phyloP scores from a whole-genome alignment of 23 tunicate species.

The Phallusia fumigata region DNA sequence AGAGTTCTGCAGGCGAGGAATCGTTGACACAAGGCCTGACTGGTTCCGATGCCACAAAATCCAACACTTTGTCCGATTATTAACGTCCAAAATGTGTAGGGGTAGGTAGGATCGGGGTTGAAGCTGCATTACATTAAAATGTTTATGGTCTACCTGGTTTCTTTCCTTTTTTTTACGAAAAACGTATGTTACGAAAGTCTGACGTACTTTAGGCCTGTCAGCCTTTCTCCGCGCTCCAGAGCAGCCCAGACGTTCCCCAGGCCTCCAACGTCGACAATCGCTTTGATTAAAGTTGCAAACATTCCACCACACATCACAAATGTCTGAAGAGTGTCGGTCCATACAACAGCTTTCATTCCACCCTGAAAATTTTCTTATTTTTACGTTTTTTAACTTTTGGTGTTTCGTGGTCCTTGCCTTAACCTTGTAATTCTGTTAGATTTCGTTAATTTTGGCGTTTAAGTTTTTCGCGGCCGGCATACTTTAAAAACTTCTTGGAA shows the following conservation, averaged over 20 bases:
- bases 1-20: background rate
- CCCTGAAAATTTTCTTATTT: conserved; percentile 20
- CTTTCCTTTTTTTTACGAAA: background rate
- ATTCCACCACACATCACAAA: conserved; percentile 32
- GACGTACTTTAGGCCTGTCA: conserved; percentile 15
- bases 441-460: too few species aligned
- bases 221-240: conserved; percentile 22
- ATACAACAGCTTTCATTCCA: conserved; percentile 51
- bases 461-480: too few species aligned
- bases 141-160: too few species aligned
- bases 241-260: conserved; percentile 28
- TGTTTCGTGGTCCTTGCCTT: too few species aligned
- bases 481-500: too few species aligned
- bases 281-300: conserved; percentile 26
- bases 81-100: background rate
- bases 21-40: background rate
- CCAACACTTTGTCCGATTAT: background rate
- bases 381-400: too few species aligned
- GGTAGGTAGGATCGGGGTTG: background rate
- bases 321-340: conserved; percentile 41
- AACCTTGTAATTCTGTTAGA: too few species aligned
- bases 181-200: background rate
- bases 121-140: background rate
- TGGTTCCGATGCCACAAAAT: background rate
- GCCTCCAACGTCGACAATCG: conserved; percentile 35